phyloP scores from a whole-genome alignment of 1,140 invertebrate genomes.

The Archegozetes longisetosus region DNA sequence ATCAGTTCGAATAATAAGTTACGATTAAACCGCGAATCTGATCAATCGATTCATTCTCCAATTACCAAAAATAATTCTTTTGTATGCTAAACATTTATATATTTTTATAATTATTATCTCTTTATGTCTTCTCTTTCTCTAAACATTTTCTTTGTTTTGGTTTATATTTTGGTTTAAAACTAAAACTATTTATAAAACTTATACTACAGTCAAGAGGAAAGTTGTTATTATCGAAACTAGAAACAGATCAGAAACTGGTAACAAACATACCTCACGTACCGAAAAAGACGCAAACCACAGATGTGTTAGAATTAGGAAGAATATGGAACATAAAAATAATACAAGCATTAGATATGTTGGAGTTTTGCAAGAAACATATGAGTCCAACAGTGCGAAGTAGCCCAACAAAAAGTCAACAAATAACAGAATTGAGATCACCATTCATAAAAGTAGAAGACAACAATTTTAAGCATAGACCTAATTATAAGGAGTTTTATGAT shows the following conservation, averaged over 20 bases:
- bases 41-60: no score
- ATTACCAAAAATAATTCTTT: no score
- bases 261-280: not conserved
- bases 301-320: not conserved
- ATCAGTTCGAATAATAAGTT: no score
- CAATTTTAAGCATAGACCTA: not conserved
- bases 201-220: not conserved
- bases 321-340: not conserved
- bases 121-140: no score
- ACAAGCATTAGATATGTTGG: not conserved
- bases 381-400: not conserved
- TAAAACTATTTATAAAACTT: not conserved
- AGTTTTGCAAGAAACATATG: not conserved
- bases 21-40: no score
- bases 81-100: no score
- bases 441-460: not conserved
- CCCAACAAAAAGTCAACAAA: not conserved
- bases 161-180: no score
- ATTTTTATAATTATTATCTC: no score
- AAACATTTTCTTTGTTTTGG: no score
- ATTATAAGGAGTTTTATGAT: not conserved
- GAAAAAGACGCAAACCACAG: no score
- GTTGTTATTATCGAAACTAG: not conserved
- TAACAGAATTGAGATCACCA: not conserved
- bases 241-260: not conserved